Evolutionary conservation across 2,797 vertebrate genomes (phyloP), one percentile per base, ranked within the genome.

Genomic region (Enteromius fasciolatus): DNA sequence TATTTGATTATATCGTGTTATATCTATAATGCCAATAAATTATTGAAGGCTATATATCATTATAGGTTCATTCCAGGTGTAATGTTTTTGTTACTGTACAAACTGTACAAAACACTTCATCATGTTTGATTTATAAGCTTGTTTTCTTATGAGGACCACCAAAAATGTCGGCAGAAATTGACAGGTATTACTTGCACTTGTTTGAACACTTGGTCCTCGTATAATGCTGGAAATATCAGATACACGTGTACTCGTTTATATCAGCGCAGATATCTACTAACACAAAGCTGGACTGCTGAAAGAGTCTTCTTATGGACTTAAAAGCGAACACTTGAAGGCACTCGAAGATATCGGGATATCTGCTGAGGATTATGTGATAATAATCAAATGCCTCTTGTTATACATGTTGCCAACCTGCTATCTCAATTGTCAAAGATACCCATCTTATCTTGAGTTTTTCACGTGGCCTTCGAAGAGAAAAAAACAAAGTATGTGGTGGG

Each of bases 381-480:
- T 36, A 39, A 57, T 75, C 72, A 57, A 57, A 57, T 1, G 12
- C 11, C 50, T 75, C 12, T 57, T 75, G 72, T 75, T 57, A 39
- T 4, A 39, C 72, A 33, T 8, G 6, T 44, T 31, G 31, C 44
- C 68, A 46, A 5, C 31, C 72, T 75, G 50, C n/a, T 57, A 36
- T 57, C 50, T 57, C 18, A 15, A 57, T 39, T 39, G 50, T 17
- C 50, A 75, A 23, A 57, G 72, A 57, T 36, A 74, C 14, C 31
- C 18, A 23, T 74, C 48, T 74, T 54, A 54, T 74, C 72, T 57
- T 25, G 0, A 1, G 3, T 25, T 57, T 23, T 39, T 39, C 28
- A 57, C 39, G 33, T 57, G 50, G 6, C 8, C 50, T 57, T 74
- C 31, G 20, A 4, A 31, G 23, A 70, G 28, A 4, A 44, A n/a